Evolutionary conservation across 2,113 vertebrate species (phyloP).

Genomic region (Malaclemys terrapin): DNA sequence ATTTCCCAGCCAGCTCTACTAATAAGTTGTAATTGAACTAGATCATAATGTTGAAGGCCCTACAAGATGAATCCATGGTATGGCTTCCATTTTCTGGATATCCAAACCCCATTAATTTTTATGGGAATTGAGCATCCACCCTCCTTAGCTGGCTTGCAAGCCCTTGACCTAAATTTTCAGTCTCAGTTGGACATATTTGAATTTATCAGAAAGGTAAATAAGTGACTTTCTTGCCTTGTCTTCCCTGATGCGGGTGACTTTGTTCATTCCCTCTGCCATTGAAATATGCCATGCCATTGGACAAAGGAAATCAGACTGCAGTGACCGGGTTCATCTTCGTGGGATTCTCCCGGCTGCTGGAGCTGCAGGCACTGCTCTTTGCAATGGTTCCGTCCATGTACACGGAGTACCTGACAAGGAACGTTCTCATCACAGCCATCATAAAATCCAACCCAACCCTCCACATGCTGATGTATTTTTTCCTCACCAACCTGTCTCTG

Average conservation of each 20-base stretch:
- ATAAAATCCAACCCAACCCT: constrained; percentile 34
- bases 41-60: neutral
- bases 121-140: neutral
- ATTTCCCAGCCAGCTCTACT: neutral
- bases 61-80: neutral
- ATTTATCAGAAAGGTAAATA: neutral
- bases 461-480: constrained; percentile 65
- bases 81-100: neutral
- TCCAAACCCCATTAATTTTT: neutral
- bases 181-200: neutral
- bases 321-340: constrained; percentile 36
- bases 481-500: constrained; percentile 55
- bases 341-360: neutral
- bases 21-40: neutral
- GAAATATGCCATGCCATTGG: neutral
- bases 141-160: neutral
- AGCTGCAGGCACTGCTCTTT: constrained; percentile 1
- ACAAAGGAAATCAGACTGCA: neutral
- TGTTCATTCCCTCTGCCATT: accelerated
- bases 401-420: constrained; percentile 24
- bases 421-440: constrained; percentile 28
- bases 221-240: neutral
- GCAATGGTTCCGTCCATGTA: constrained; percentile 35
- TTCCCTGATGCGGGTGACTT: neutral
- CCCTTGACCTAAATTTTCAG: neutral